A percentile compares a stretch with the other conserved stretches of the same genome.
These are phyloP conservation scores for Erebia epiphron DNA, from an alignment of 2,888 invertebrate species.

Conservation along the genomic window DNA sequence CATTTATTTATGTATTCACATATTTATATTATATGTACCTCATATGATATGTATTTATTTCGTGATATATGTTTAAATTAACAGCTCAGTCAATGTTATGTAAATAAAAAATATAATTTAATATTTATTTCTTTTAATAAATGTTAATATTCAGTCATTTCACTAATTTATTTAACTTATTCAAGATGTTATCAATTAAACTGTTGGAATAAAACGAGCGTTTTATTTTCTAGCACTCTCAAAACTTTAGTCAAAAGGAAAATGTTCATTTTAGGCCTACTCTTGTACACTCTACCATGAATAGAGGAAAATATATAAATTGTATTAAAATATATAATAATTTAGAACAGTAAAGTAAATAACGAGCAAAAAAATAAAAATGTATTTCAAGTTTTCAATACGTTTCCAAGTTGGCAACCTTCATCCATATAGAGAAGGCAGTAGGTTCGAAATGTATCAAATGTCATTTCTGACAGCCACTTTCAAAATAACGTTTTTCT, in stretches of 20 bases:
- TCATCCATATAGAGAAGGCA: no score
- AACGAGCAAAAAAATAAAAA: no score
- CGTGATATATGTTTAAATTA: constrained; percentile 33
- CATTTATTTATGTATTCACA: constrained; percentile 45
- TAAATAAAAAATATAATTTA: constrained; percentile 56
- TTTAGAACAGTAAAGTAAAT: no score
- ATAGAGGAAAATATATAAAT: no score
- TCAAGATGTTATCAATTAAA: constrained; percentile 68
- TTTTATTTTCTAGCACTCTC: constrained; percentile 22
- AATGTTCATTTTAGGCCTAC: no score
- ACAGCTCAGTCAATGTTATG: constrained; percentile 49
- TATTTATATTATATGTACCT: constrained; percentile 1
- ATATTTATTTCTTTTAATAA: constrained; percentile 47
- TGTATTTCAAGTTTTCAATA: no score
- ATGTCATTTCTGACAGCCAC: no score
- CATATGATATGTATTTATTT: constrained; percentile 35
- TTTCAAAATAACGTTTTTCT: no score
- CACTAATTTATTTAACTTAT: constrained; percentile 56
- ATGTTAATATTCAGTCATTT: constrained; percentile 48
- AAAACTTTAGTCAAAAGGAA: background rate
- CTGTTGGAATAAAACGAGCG: constrained; percentile 59
- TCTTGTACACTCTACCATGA: no score
- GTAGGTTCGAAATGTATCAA: no score
- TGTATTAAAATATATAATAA: no score
- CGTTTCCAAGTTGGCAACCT: no score